Evolutionary conservation across 2,797 vertebrate species (phyloP).

Genomic region (Hafferia zeledoni): DNA sequence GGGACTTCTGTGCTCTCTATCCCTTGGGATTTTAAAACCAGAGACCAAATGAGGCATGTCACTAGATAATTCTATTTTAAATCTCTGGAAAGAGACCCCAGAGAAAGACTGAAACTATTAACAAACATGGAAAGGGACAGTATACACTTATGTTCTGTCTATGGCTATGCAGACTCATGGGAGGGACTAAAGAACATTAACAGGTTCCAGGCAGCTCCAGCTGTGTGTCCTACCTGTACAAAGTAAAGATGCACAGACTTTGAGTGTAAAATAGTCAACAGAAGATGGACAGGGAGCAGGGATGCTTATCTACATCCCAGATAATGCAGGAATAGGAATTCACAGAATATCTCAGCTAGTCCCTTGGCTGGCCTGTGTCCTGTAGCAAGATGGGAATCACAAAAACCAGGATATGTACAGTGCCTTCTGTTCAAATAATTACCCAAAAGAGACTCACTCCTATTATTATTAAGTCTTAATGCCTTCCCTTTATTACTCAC

Average conservation of each 20-base stretch:
- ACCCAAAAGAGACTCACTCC: not conserved
- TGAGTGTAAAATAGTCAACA: not conserved
- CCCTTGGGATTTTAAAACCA: not conserved
- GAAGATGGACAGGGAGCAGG: not conserved
- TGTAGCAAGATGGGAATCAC: not conserved
- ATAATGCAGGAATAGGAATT: not conserved
- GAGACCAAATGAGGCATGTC: not conserved
- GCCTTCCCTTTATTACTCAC: not conserved
- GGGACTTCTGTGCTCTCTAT: not conserved
- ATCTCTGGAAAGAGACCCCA: not conserved
- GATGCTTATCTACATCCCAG: not conserved
- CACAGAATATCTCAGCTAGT: not conserved
- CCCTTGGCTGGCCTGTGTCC: not conserved
- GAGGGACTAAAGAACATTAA: not conserved
- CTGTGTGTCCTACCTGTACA: not conserved
- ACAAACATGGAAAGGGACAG: not conserved
- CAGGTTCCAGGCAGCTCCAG: not conserved
- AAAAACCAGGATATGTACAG: not conserved
- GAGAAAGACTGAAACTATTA: not conserved
- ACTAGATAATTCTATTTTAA: not conserved
- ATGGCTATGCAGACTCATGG: not conserved
- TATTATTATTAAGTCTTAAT: not conserved
- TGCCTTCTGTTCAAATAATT: not conserved
- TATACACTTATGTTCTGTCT: not conserved
- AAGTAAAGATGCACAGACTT: not conserved